These are phyloP conservation scores for Leptodactylus fuscus DNA, from an alignment of 2,113 vertebrate species.

Conservation along the genomic window DNA sequence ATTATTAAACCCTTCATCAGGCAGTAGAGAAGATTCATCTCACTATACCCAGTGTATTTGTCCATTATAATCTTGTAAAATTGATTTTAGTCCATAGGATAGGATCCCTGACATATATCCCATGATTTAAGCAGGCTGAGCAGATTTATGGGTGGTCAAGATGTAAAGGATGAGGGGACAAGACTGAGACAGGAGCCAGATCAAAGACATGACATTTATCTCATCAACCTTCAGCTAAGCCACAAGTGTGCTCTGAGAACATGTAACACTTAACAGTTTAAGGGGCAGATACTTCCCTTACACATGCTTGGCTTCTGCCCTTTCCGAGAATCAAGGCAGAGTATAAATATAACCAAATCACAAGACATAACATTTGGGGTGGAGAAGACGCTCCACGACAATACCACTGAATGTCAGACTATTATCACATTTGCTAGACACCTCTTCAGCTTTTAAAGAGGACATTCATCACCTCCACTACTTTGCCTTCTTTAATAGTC, in stretches of 20 bases:
- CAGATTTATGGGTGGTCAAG: constrained; percentile 7
- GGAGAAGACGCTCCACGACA: neutral
- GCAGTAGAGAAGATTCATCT: neutral
- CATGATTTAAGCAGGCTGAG: neutral
- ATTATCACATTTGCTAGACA: too few relatives aligned
- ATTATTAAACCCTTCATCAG: too few relatives aligned
- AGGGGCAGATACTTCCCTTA: neutral
- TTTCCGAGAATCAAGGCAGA: neutral
- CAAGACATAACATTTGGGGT: neutral
- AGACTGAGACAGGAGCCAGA: neutral
- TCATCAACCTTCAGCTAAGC: constrained; percentile 14
- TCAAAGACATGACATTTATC: constrained; percentile 14
- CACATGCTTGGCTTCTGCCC: neutral
- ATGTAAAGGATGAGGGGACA: neutral
- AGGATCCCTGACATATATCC: neutral
- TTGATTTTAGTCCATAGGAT: neutral
- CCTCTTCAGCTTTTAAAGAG: too few relatives aligned
- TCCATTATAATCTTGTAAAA: neutral
- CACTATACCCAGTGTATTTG: neutral
- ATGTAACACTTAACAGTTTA: neutral
- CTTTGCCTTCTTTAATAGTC: too few relatives aligned
- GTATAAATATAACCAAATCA: neutral
- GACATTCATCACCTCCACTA: too few relatives aligned
- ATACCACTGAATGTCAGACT: neutral
- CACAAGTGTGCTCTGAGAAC: neutral